phyloP scores from a whole-genome alignment of 2,797 vertebrate genomes.

The Sylvilagus floridanus region DNA sequence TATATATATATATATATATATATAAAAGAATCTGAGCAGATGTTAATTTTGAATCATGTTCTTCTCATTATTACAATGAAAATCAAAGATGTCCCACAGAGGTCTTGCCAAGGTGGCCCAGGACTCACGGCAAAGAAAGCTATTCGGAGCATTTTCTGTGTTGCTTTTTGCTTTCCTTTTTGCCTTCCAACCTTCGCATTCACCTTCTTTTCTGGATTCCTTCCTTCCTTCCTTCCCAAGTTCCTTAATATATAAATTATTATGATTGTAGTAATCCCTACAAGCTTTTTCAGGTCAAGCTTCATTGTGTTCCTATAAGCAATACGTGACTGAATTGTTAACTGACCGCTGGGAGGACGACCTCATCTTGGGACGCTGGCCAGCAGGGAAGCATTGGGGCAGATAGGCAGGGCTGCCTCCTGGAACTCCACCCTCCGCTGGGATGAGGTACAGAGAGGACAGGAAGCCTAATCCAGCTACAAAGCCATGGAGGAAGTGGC shows the following conservation, averaged over 20 bases:
- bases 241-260: conserved; percentile 3
- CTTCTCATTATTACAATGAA: conserved; percentile 31
- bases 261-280: neutral
- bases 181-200: neutral
- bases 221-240: neutral
- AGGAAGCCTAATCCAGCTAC: neutral
- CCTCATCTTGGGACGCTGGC: neutral
- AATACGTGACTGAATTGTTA: neutral
- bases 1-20: no score
- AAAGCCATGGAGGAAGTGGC: neutral
- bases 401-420: neutral
- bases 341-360: neutral
- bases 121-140: neutral
- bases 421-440: neutral
- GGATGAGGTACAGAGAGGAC: neutral
- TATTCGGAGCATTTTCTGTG: neutral
- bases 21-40: neutral
- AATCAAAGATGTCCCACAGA: neutral
- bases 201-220: neutral
- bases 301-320: conserved; percentile 21
- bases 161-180: neutral
- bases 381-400: neutral
- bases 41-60: neutral
- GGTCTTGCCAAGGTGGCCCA: neutral
- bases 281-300: conserved; percentile 38